phyloP scores from a whole-genome alignment of 2,113 vertebrate species.

The Acinonyx jubatus region DNA sequence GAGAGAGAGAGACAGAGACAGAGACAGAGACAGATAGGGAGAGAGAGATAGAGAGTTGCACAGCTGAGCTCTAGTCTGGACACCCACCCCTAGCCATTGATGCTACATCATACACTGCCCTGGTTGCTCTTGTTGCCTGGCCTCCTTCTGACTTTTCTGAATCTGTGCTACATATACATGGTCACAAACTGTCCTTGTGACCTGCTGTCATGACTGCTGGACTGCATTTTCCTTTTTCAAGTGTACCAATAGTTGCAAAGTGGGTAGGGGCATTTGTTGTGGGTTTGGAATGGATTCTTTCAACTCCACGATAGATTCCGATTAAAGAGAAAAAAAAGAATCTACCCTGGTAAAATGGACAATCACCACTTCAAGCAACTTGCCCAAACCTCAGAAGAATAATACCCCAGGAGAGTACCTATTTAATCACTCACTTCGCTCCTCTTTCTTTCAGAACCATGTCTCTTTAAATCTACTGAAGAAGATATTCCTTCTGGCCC shows the following conservation, averaged over 20 bases:
- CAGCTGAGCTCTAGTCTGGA: neutral
- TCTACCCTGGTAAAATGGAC: neutral
- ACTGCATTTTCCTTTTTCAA: neutral
- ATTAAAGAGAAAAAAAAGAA: conserved; percentile 17
- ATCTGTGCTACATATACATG: neutral
- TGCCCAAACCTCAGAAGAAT: neutral
- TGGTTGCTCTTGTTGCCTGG: neutral
- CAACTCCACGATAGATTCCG: conserved; percentile 13
- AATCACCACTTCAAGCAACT: conserved; percentile 30
- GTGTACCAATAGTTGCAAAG: neutral
- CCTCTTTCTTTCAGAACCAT: conserved; percentile 71
- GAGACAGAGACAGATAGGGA: no score
- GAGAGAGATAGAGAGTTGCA: no score
- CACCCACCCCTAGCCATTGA: neutral
- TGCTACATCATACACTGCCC: neutral
- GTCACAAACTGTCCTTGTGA: neutral
- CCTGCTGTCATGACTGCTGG: neutral
- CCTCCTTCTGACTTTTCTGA: neutral
- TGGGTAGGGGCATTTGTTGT: neutral
- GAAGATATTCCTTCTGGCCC: conserved; percentile 84
- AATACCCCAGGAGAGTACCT: neutral
- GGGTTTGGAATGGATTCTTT: conserved; percentile 32
- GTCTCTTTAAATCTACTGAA: conserved; percentile 85
- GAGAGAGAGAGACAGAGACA: neutral
- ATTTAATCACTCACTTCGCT: conserved; percentile 35